Evolutionary conservation across 2,797 vertebrate genomes (phyloP).

Genomic region (Scolopax bukidnonensis): DNA sequence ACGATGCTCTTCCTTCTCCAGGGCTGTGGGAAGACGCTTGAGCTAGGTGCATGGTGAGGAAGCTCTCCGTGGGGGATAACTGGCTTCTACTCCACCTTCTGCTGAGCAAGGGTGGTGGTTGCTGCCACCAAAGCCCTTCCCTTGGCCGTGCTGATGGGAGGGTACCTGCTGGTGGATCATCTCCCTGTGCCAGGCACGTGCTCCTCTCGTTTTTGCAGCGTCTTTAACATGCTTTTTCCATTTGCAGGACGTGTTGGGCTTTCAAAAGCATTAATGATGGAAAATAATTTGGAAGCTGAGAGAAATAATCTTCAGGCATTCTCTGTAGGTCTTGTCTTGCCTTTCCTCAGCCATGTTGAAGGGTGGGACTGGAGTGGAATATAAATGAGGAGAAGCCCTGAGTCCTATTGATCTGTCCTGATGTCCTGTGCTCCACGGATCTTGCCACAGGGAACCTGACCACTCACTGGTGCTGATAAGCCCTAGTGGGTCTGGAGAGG

Average conservation of each 20-base stretch:
- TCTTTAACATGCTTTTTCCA: constrained; percentile 31
- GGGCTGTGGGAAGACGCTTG: fast-evolving
- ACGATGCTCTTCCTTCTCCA: fast-evolving
- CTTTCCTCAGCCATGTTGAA: constrained; percentile 71
- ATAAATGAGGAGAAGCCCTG: constrained; percentile 54
- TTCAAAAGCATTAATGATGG: constrained; percentile 79
- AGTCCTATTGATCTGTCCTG: constrained; percentile 8
- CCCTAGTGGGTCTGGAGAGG: not conserved
- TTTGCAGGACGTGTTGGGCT: constrained; percentile 56
- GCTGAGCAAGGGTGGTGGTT: not conserved
- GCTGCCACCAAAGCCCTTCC: not conserved
- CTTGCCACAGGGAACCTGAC: not conserved
- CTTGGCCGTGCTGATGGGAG: fast-evolving
- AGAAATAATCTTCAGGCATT: constrained; percentile 72
- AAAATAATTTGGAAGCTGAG: constrained; percentile 77
- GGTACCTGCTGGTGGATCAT: not conserved
- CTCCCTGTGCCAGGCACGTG: not conserved
- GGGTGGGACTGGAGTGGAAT: constrained; percentile 65
- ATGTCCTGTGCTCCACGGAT: not conserved
- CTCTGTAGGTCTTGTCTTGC: constrained; percentile 73
- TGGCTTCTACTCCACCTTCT: not conserved
- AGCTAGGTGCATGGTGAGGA: fast-evolving
- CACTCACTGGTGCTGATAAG: not conserved
- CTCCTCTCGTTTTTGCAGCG: not conserved
- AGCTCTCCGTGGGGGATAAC: not conserved